Evolutionary conservation across 1,140 invertebrate species (phyloP).

Genomic region (Gryllus bimaculatus): DNA sequence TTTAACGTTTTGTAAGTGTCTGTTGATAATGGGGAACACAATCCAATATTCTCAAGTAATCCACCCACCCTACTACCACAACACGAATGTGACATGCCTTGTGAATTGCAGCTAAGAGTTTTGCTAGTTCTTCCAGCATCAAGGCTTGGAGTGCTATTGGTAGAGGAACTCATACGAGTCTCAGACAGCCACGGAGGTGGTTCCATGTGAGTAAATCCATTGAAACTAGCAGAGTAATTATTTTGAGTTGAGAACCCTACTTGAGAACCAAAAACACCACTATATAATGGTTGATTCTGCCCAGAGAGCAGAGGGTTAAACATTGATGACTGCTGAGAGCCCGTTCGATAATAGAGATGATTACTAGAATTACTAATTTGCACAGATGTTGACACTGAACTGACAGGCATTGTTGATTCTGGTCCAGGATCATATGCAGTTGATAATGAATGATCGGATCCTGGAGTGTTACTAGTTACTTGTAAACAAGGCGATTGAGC

Average conservation of each 20-base stretch:
- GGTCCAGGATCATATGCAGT: background rate
- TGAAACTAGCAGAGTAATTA: conserved; percentile 13
- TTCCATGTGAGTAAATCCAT: conserved; percentile 14
- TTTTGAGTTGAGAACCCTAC: conserved; percentile 14
- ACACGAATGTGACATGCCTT: conserved; percentile 13
- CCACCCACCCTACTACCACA: conserved; percentile 12
- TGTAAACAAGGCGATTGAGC: background rate
- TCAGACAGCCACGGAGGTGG: conserved; percentile 17
- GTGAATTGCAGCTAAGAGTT: conserved; percentile 8
- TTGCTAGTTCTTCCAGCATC: background rate
- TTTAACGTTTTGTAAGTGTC: conserved; percentile 9
- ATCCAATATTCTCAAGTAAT: conserved; percentile 12
- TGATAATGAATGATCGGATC: background rate
- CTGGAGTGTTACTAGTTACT: background rate
- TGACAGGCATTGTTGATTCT: background rate
- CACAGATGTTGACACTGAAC: background rate
- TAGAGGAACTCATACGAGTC: conserved; percentile 9
- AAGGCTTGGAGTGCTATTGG: conserved; percentile 8
- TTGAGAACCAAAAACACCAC: conserved; percentile 16
- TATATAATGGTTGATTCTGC: conserved; percentile 20
- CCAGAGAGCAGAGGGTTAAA: conserved; percentile 17
- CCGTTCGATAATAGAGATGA: conserved; percentile 17
- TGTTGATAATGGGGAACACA: conserved; percentile 11
- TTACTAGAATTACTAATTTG: background rate
- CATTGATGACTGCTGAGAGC: conserved; percentile 18